A percentile compares a stretch with the other conserved stretches of the same genome.
These are phyloP conservation scores for Escarpia spicata DNA, from an alignment of 2,888 invertebrate species.

Conservation along the genomic window DNA sequence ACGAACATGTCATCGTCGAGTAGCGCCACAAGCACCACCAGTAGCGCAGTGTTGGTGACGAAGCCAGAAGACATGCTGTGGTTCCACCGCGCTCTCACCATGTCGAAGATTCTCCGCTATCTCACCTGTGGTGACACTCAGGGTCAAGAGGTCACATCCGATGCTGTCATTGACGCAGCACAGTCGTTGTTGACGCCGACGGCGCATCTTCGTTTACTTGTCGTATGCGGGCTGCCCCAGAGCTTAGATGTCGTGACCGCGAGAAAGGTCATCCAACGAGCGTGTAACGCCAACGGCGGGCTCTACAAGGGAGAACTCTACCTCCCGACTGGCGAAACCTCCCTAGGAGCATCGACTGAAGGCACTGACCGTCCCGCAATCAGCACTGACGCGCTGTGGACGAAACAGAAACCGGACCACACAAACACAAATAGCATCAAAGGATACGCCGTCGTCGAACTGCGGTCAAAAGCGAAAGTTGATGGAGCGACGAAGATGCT, in stretches of 20 bases:
- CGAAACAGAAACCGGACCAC: neutral
- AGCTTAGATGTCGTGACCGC: slow-evolving; percentile 49
- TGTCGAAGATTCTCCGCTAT: slow-evolving; percentile 59
- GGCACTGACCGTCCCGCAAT: neutral
- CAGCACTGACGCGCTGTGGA: neutral
- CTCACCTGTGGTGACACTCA: slow-evolving; percentile 55
- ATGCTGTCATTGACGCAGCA: slow-evolving; percentile 56
- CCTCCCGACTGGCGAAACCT: slow-evolving; percentile 46
- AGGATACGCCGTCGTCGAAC: slow-evolving; percentile 58
- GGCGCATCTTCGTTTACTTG: slow-evolving; percentile 55
- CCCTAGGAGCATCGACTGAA: neutral
- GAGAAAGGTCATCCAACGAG: slow-evolving; percentile 50
- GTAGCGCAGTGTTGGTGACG: slow-evolving; percentile 32
- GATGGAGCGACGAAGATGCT: slow-evolving; percentile 56
- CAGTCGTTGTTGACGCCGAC: slow-evolving; percentile 50
- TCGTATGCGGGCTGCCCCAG: slow-evolving; percentile 58
- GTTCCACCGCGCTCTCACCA: slow-evolving; percentile 59
- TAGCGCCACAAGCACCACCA: slow-evolving; percentile 27
- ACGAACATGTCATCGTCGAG: slow-evolving; percentile 26
- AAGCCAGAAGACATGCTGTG: slow-evolving; percentile 60
- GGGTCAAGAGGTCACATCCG: slow-evolving; percentile 52
- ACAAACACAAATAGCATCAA: slow-evolving; percentile 35
- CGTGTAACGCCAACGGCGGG: slow-evolving; percentile 45
- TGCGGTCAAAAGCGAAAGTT: slow-evolving; percentile 56
- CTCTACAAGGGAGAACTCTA: slow-evolving; percentile 53